Conservation (phyloP, 2,113 vertebrate genomes). For the Actenoides lindsayi region DNA sequence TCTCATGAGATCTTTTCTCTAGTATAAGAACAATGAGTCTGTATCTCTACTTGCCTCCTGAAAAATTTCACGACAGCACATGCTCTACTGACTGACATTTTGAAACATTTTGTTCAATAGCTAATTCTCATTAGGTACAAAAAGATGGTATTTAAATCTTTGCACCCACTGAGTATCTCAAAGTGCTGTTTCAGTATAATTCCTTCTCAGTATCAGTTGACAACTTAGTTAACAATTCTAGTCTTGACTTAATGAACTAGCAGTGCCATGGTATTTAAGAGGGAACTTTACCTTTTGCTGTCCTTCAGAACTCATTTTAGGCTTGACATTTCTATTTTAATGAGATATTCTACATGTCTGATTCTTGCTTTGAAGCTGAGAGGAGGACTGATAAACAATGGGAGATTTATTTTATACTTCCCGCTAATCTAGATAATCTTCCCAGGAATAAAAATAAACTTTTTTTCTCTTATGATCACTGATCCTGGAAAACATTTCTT, state of each 20-base stretch:
- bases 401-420: neutral
- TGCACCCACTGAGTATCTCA: neutral
- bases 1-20: neutral
- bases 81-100: slow-evolving; percentile 7
- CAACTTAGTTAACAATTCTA: slow-evolving; percentile 48
- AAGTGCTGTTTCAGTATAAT: slow-evolving; percentile 28
- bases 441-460: neutral
- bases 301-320: slow-evolving; percentile 39
- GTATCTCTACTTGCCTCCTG: neutral
- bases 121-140: slow-evolving; percentile 30
- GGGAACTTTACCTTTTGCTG: slow-evolving; percentile 27
- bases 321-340: slow-evolving; percentile 59
- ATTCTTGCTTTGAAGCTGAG: slow-evolving; percentile 6
- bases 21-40: neutral
- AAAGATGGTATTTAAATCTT: slow-evolving; percentile 45
- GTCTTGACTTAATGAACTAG: slow-evolving; percentile 21
- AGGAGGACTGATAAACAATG: neutral
- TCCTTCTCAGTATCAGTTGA: neutral
- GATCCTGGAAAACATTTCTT: neutral
- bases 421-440: neutral
- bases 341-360: neutral
- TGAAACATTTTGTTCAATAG: slow-evolving; percentile 31
- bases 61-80: neutral
- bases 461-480: neutral
- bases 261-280: slow-evolving; percentile 37